phyloP scores from a whole-genome alignment of 2,888 invertebrate genomes.

The Lasioglossum zephyrum region DNA sequence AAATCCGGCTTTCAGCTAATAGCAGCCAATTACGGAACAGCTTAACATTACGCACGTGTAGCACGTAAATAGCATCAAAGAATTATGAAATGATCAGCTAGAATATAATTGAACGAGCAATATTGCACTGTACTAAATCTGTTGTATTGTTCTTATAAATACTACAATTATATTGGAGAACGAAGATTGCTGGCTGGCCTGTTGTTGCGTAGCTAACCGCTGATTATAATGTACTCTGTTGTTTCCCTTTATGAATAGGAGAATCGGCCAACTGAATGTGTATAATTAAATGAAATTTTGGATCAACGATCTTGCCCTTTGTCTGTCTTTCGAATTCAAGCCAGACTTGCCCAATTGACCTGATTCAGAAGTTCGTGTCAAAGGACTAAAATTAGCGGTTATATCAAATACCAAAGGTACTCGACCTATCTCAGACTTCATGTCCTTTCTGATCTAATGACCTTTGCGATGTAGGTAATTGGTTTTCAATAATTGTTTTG shows the following conservation, averaged over 20 bases:
- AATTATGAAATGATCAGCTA: neutral
- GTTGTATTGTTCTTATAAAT: neutral
- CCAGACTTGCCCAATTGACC: too few species aligned
- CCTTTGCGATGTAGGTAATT: too few species aligned
- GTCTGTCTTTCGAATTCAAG: neutral
- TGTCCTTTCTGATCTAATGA: too few species aligned
- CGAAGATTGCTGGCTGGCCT: neutral
- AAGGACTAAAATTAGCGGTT: too few species aligned
- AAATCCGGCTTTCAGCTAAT: neutral
- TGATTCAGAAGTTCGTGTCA: too few species aligned
- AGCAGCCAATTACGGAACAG: too few species aligned
- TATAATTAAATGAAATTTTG: neutral
- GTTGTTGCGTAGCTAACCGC: neutral
- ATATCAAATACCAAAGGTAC: too few species aligned
- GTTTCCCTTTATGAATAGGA: neutral
- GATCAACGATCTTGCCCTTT: neutral
- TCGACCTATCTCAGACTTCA: too few species aligned
- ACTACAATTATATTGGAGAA: neutral
- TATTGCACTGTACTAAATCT: neutral
- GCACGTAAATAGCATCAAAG: neutral
- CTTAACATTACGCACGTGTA: neutral
- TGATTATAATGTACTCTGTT: neutral
- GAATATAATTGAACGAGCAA: neutral
- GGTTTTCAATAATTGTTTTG: too few species aligned
- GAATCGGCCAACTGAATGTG: neutral